phyloP scores from a whole-genome alignment of 2,797 vertebrate genomes.

The Neosalanx taihuensis region DNA sequence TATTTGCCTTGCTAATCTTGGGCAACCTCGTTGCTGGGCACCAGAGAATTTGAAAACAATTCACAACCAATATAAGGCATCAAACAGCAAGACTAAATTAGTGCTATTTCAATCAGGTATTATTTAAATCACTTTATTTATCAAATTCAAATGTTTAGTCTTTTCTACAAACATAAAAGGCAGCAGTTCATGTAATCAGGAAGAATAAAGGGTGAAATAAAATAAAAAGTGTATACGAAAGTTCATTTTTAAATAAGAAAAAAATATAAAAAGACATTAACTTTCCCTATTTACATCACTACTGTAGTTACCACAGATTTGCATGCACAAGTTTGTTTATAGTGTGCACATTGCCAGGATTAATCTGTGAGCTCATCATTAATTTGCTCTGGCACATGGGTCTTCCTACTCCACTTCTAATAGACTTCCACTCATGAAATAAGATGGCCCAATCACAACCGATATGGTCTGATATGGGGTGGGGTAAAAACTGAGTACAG shows the following conservation, averaged over 20 bases:
- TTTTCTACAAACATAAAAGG: slow-evolving; percentile 43
- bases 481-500: too few species aligned
- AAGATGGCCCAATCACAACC: too few species aligned
- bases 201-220: slow-evolving; percentile 1
- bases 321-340: slow-evolving; percentile 4
- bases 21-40: too few species aligned
- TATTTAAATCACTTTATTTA: slow-evolving; percentile 41
- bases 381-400: too few species aligned
- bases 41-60: too few species aligned
- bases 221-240: slow-evolving; percentile 28
- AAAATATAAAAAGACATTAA: slow-evolving; percentile 24
- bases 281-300: slow-evolving; percentile 46
- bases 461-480: too few species aligned
- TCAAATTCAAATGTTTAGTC: slow-evolving; percentile 31
- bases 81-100: too few species aligned
- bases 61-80: too few species aligned
- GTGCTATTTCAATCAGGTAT: neutral
- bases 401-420: too few species aligned
- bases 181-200: slow-evolving; percentile 35
- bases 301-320: slow-evolving; percentile 19
- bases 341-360: neutral
- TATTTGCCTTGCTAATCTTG: slow-evolving; percentile 6
- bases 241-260: slow-evolving; percentile 48
- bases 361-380: neutral
- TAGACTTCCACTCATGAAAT: too few species aligned